Evolutionary conservation across 2,888 invertebrate genomes (phyloP).

Genomic region (Microplitis manilae): DNA sequence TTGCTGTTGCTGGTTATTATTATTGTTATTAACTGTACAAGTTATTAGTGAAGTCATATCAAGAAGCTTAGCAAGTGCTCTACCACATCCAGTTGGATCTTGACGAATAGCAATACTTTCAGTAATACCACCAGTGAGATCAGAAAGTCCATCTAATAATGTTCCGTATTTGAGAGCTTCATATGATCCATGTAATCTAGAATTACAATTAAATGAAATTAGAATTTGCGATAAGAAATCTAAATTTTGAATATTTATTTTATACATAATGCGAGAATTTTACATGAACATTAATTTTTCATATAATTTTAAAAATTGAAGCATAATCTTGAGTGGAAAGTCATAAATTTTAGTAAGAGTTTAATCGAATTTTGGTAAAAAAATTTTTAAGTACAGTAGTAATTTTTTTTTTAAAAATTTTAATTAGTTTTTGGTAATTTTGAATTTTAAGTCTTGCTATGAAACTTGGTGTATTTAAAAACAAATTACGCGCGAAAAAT

Average conservation of each 20-base stretch:
- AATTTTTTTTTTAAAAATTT: no score
- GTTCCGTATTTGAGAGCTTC: conserved; percentile 95
- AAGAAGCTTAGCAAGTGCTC: conserved; percentile 80
- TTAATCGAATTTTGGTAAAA: no score
- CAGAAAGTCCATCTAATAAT: conserved; percentile 87
- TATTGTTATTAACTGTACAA: conserved; percentile 77
- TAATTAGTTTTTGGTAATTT: no score
- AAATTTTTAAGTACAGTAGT: no score
- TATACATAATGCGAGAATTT: no score
- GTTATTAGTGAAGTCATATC: conserved; percentile 90
- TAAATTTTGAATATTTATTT: conserved; percentile 10
- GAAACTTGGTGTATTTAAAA: no score
- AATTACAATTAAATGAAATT: conserved; percentile 50
- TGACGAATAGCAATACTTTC: conserved; percentile 84
- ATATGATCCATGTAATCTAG: conserved; percentile 91
- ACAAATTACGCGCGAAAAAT: no score
- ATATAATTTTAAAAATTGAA: no score
- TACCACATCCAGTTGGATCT: conserved; percentile 79
- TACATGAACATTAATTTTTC: no score
- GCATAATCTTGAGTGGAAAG: no score
- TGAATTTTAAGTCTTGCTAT: no score
- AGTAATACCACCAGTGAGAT: conserved; percentile 91
- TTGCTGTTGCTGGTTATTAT: conserved; percentile 29
- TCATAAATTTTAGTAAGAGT: no score
- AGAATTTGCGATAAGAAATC: conserved; percentile 30